phyloP scores from a whole-genome alignment of 2,113 vertebrate species.

The Lontra canadensis region DNA sequence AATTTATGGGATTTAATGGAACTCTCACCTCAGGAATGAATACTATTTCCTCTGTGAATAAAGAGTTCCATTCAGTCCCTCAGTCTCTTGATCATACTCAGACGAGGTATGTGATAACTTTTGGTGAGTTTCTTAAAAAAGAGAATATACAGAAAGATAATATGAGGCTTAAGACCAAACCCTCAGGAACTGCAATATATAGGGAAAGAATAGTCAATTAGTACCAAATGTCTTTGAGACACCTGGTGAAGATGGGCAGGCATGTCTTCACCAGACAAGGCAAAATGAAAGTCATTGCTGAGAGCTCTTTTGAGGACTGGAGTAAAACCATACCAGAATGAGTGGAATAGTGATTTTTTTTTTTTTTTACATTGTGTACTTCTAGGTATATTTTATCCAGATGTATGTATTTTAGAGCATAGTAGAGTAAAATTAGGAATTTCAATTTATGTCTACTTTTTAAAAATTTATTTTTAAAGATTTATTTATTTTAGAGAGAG shows the following conservation, averaged over 20 bases:
- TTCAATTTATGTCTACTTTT: not conserved
- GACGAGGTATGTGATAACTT: not conserved
- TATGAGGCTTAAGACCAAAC: not conserved
- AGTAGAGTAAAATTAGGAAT: not conserved
- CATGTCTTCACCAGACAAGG: not conserved
- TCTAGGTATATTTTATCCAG: not conserved
- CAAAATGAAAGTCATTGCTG: not conserved
- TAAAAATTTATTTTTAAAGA: not conserved
- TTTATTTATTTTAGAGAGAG: not conserved
- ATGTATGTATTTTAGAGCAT: not conserved
- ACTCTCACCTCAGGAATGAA: not conserved
- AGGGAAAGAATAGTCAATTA: not conserved
- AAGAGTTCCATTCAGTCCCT: not conserved
- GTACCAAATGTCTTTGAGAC: not conserved
- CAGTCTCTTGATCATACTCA: not conserved
- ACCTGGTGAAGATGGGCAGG: not conserved
- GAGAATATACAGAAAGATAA: not conserved
- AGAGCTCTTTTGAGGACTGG: not conserved
- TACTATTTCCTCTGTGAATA: not conserved
- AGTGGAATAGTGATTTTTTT: not conserved
- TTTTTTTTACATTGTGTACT: not conserved
- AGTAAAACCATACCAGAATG: not conserved
- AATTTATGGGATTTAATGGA: not conserved
- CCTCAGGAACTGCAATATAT: not conserved
- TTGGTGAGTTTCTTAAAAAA: not conserved